These are phyloP conservation scores for Lypha dubia DNA, from an alignment of 2,888 invertebrate genomes.

Conservation along the genomic window DNA sequence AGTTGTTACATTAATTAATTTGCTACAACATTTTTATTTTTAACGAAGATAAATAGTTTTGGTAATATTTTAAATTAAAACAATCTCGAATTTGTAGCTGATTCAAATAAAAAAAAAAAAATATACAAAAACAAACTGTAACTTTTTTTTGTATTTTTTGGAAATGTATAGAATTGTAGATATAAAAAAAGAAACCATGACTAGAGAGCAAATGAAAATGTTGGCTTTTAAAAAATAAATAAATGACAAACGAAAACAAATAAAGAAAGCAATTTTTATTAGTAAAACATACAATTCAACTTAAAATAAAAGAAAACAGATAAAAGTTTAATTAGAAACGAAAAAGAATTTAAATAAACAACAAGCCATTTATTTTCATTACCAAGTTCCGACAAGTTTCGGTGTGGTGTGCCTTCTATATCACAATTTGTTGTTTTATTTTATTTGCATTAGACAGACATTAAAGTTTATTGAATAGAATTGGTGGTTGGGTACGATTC, in stretches of 20 bases:
- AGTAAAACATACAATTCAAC: conserved; percentile 38
- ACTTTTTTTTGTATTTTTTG: not conserved
- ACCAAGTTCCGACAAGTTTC: conserved; percentile 84
- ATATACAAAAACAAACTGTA: not conserved
- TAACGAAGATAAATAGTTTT: not conserved
- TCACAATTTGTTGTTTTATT: conserved; percentile 63
- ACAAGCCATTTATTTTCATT: conserved; percentile 77
- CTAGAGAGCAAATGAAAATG: conserved; percentile 38
- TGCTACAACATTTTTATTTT: not conserved
- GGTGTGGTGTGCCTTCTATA: conserved; percentile 83
- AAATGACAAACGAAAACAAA: conserved; percentile 18
- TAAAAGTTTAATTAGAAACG: conserved; percentile 35
- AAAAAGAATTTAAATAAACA: conserved; percentile 14
- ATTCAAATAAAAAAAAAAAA: not conserved
- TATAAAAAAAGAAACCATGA: conserved; percentile 36
- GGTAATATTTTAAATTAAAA: conserved; percentile 25
- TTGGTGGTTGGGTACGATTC: conserved; percentile 21
- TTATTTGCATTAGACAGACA: conserved; percentile 48
- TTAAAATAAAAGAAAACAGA: conserved; percentile 30
- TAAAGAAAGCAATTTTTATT: conserved; percentile 31
- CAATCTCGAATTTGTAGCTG: conserved; percentile 61
- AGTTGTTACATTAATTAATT: conserved; percentile 43
- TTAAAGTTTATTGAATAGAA: conserved; percentile 31
- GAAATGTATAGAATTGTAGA: conserved; percentile 13
- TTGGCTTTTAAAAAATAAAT: conserved; percentile 11